Percentiles rank a stretch among this genome's conserved stretches.
Evolutionary conservation across 1,140 invertebrate genomes (phyloP).

Genomic region (Dysdera silvatica): DNA sequence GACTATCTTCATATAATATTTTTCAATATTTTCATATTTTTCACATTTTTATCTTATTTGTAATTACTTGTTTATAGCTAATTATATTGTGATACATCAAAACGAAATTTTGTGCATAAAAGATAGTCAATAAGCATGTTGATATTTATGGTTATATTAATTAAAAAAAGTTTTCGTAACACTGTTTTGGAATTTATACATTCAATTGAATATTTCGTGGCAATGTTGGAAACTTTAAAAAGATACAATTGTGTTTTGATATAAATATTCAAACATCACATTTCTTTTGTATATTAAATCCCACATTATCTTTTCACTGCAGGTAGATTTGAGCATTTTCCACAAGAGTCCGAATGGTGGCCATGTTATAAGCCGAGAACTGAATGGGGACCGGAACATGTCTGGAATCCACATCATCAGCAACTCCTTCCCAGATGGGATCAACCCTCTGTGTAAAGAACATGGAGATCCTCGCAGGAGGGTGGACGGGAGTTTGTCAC

Average conservation of each 20-base stretch:
- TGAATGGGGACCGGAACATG: neutral
- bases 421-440: slow-evolving; percentile 24
- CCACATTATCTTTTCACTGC: neutral
- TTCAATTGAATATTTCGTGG: too few relatives aligned
- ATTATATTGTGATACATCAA: too few relatives aligned
- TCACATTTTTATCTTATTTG: too few relatives aligned
- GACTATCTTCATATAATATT: too few relatives aligned
- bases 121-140: too few relatives aligned
- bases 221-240: too few relatives aligned
- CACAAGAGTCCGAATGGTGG: slow-evolving; percentile 34
- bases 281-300: neutral
- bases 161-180: too few relatives aligned
- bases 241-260: neutral
- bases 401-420: slow-evolving; percentile 24
- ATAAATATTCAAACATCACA: neutral
- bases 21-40: too few relatives aligned
- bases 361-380: slow-evolving; percentile 14
- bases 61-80: too few relatives aligned
- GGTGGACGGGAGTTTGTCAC: slow-evolving; percentile 6
- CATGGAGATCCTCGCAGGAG: slow-evolving; percentile 8
- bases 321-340: slow-evolving; percentile 32
- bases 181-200: too few relatives aligned
- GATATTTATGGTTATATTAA: too few relatives aligned
- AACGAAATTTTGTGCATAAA: too few relatives aligned
- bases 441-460: slow-evolving; percentile 21